Evolutionary conservation across 1,140 invertebrate species (phyloP), one percentile per base, ranked within the genome.

Genomic region (Pectinophora gossypiella): DNA sequence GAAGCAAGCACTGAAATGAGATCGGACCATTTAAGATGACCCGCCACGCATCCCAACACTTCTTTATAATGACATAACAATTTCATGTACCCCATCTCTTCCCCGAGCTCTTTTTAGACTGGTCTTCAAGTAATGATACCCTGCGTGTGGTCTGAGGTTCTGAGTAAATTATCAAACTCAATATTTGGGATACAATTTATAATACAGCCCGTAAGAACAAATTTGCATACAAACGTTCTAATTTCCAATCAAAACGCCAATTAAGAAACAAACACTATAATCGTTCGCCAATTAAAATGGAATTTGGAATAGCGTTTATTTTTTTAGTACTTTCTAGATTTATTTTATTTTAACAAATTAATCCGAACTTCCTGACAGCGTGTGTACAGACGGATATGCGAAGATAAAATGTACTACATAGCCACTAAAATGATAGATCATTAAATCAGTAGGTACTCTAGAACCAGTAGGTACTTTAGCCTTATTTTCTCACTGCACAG

Each of bases 221-320:
- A 64, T 67, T 67, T 61, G 58, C 66, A 71, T 74, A 53, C 51
- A 65, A 69, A 69, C 55, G 56, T 58, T 61, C 52, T 70, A 67
- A 59, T 60, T 64, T 63, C 58, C 54, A 50, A 61, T 58, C 54
- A 59, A 53, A 55, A 54, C 54, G 36, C 49, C 44, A 61, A 61
- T 59, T 48, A 58, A 56, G 35, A n/a, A n/a, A n/a, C n/a, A n/a
- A n/a, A n/a, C n/a, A n/a, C n/a, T n/a, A n/a, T n/a, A n/a, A n/a
- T n/a, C n/a, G n/a, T 51, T 43, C 40, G 43, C 48, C 55, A 56
- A 63, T 63, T 57, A 61, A 56, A 56, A 45, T 27, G 45, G 51
- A 58, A 64, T 72, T 54, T 49, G 59, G 63, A 65, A 64, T 61
- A 59, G 47, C 45, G 53, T 40, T 18, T 12, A 40, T 40, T 10